A percentile compares a stretch with the other conserved stretches of the same genome.
Conservation (phyloP, 2,888 invertebrate species). For the Osmoderma eremita region DNA sequence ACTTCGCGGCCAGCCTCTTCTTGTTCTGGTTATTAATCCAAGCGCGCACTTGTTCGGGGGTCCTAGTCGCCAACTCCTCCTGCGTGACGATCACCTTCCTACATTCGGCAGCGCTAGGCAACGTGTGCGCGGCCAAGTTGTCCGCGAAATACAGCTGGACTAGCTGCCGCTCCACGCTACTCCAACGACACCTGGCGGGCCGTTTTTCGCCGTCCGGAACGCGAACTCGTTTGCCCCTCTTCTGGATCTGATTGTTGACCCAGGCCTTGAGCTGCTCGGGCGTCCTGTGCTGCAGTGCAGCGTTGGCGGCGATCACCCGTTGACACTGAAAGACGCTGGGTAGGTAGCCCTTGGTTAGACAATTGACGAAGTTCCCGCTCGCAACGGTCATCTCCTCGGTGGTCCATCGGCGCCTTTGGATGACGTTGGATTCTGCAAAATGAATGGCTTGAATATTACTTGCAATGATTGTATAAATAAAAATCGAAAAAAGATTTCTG, state of each 20-base stretch:
- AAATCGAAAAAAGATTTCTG: too few species aligned
- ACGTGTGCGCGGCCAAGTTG: background rate
- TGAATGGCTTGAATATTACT: too few species aligned
- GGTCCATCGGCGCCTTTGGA: slow-evolving; percentile 23
- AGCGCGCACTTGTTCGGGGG: slow-evolving; percentile 28
- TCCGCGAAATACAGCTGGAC: slow-evolving; percentile 15
- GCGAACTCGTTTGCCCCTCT: background rate
- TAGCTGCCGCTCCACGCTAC: background rate
- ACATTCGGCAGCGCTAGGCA: slow-evolving; percentile 21
- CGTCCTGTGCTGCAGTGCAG: slow-evolving; percentile 2
- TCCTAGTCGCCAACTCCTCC: slow-evolving; percentile 13
- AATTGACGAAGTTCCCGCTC: background rate
- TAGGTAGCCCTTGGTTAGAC: slow-evolving; percentile 21
- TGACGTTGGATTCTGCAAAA: background rate
- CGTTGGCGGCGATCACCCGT: slow-evolving; percentile 23
- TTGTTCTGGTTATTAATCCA: slow-evolving; percentile 32
- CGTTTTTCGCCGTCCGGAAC: background rate
- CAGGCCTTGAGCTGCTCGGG: slow-evolving; percentile 31
- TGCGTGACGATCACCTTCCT: slow-evolving; percentile 14
- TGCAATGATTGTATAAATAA: too few species aligned
- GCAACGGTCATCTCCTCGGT: slow-evolving; percentile 5
- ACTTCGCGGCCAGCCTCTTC: background rate
- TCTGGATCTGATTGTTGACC: slow-evolving; percentile 30
- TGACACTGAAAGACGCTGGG: slow-evolving; percentile 30
- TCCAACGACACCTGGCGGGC: slow-evolving; percentile 13